Evolutionary conservation across 2,797 vertebrate species (phyloP).

Genomic region (Lepus townsendii): DNA sequence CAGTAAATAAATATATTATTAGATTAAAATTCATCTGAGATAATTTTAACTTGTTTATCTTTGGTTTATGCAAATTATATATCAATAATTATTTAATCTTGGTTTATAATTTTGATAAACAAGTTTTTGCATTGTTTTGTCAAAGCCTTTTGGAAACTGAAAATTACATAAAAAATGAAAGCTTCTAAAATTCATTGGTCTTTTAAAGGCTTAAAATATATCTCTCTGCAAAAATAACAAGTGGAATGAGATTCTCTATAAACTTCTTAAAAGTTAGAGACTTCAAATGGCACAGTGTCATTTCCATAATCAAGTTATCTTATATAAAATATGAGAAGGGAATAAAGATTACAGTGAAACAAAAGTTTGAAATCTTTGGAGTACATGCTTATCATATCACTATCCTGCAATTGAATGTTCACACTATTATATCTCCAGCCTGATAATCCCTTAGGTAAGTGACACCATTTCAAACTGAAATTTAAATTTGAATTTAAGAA

Average conservation of each 20-base stretch:
- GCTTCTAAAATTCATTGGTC: not conserved
- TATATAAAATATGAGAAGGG: slow-evolving; percentile 41
- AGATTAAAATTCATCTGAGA: slow-evolving; percentile 12
- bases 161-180: not conserved
- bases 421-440: slow-evolving; percentile 49
- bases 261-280: slow-evolving; percentile 47
- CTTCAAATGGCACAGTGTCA: slow-evolving; percentile 21
- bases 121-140: not conserved
- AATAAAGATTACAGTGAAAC: slow-evolving; percentile 62
- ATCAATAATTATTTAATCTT: not conserved
- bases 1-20: not conserved
- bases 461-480: not conserved
- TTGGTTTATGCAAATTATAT: not conserved
- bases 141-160: not conserved
- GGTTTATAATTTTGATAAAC: not conserved
- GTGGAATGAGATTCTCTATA: slow-evolving; percentile 35
- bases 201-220: slow-evolving; percentile 38
- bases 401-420: slow-evolving; percentile 39
- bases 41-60: slow-evolving; percentile 21
- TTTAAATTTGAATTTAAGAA: slow-evolving; percentile 45
- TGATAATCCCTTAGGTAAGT: not conserved
- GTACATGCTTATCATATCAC: slow-evolving; percentile 46
- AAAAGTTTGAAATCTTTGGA: slow-evolving; percentile 42
- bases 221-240: slow-evolving; percentile 42
- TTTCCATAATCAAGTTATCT: slow-evolving; percentile 58